Evolutionary conservation across 2,888 invertebrate genomes (phyloP).

Genomic region (Napeogenes sylphis): DNA sequence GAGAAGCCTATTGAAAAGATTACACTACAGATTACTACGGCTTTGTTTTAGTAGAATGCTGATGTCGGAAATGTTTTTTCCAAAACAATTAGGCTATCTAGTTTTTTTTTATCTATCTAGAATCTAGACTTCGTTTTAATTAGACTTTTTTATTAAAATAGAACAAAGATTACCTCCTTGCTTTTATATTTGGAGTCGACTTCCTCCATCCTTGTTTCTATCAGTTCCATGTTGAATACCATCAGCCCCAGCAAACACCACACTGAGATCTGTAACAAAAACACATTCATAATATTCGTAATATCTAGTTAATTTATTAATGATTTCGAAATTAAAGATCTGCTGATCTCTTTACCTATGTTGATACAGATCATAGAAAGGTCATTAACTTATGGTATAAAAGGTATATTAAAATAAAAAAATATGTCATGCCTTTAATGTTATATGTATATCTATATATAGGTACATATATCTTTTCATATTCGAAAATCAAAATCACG

Average conservation of each 20-base stretch:
- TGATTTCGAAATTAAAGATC: neutral
- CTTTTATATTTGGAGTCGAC: slow-evolving; percentile 43
- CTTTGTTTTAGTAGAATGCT: neutral
- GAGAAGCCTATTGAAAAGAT: slow-evolving; percentile 1
- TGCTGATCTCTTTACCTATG: neutral
- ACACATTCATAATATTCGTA: neutral
- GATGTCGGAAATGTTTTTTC: too few species aligned
- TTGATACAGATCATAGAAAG: too few species aligned
- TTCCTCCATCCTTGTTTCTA: slow-evolving; percentile 66
- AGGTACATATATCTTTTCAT: too few species aligned
- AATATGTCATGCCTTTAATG: too few species aligned
- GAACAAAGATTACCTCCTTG: slow-evolving; percentile 45
- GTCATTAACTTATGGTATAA: too few species aligned
- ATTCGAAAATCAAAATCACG: too few species aligned
- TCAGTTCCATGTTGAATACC: slow-evolving; percentile 47
- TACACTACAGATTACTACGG: neutral
- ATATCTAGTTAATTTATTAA: neutral
- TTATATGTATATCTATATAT: too few species aligned
- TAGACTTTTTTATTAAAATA: too few species aligned
- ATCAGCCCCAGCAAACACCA: slow-evolving; percentile 58
- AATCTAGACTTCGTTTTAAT: too few species aligned
- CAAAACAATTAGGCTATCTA: too few species aligned
- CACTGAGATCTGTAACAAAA: slow-evolving; percentile 28
- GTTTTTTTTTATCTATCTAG: too few species aligned
- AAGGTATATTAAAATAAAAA: too few species aligned